A percentile compares a stretch with the other conserved stretches of the same genome.
Evolutionary conservation across 2,797 vertebrate species (phyloP).

Genomic region (Diplodus sargus): DNA sequence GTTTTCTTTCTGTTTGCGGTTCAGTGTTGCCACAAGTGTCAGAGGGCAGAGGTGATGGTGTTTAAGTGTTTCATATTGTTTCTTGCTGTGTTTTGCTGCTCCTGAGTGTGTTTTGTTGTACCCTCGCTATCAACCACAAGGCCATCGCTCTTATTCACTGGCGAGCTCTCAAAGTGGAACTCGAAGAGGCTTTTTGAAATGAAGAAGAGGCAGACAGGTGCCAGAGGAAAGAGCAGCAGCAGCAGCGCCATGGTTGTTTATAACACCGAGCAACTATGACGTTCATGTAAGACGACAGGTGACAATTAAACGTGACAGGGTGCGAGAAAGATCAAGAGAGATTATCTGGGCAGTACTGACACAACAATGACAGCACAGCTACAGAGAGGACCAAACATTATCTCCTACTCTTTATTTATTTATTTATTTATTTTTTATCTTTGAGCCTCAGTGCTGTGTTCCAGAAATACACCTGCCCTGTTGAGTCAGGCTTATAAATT

Average conservation of each 20-base stretch:
- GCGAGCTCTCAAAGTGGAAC: constrained; percentile 32
- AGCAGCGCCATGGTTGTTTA: neutral
- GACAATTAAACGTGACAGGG: constrained; percentile 36
- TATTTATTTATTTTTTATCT: neutral
- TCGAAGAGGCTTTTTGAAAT: constrained; percentile 41
- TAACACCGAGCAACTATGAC: constrained; percentile 2
- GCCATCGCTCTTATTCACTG: constrained; percentile 45
- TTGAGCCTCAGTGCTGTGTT: neutral
- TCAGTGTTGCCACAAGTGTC: neutral
- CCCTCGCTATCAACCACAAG: constrained; percentile 33
- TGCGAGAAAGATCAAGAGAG: neutral
- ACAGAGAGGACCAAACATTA: neutral
- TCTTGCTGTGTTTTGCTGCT: no score
- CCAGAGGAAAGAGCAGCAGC: constrained; percentile 51
- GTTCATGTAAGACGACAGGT: constrained; percentile 22
- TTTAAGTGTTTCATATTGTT: no score
- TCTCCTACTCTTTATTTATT: no score
- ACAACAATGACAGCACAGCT: constrained; percentile 3
- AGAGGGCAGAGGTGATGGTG: no score
- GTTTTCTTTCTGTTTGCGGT: constrained; percentile 22
- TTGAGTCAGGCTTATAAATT: constrained; percentile 1
- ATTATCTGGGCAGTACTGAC: constrained; percentile 15
- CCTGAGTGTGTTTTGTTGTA: no score
- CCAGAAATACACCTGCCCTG: constrained; percentile 24
- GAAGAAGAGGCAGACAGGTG: constrained; percentile 17